Conservation (phyloP, 2,888 invertebrate genomes). For the Thalpophila matura region DNA sequence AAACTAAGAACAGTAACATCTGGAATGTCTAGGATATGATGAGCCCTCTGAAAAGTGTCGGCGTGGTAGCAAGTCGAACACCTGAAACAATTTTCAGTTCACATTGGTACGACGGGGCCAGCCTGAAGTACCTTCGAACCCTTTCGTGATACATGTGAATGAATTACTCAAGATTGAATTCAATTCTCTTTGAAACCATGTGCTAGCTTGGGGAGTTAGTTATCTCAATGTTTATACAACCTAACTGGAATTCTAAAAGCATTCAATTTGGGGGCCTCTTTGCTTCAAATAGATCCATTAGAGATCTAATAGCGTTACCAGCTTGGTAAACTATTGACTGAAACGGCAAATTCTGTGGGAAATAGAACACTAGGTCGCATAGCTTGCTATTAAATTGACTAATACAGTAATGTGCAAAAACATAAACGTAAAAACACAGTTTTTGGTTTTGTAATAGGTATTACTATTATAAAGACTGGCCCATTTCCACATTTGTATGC, state of each 20-base stretch:
- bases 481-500: no score
- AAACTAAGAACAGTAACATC: conserved; percentile 80
- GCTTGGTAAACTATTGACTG: conserved; percentile 16
- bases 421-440: background rate
- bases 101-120: background rate
- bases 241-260: conserved; percentile 22
- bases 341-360: background rate
- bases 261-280: conserved; percentile 4
- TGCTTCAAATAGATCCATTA: conserved; percentile 17
- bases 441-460: no score
- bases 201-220: background rate
- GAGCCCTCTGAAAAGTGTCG: conserved; percentile 91
- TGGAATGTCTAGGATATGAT: conserved; percentile 90
- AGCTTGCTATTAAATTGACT: background rate
- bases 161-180: conserved; percentile 26
- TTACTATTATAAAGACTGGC: no score
- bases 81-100: conserved; percentile 72
- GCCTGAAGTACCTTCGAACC: background rate
- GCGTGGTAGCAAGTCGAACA: conserved; percentile 91
- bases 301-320: conserved; percentile 8
- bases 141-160: conserved; percentile 8
- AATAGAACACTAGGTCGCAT: background rate
- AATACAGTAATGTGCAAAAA: background rate
- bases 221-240: conserved; percentile 18
- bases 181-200: conserved; percentile 13